Conservation (phyloP, 2,888 invertebrate genomes). For the Erebia epiphron region DNA sequence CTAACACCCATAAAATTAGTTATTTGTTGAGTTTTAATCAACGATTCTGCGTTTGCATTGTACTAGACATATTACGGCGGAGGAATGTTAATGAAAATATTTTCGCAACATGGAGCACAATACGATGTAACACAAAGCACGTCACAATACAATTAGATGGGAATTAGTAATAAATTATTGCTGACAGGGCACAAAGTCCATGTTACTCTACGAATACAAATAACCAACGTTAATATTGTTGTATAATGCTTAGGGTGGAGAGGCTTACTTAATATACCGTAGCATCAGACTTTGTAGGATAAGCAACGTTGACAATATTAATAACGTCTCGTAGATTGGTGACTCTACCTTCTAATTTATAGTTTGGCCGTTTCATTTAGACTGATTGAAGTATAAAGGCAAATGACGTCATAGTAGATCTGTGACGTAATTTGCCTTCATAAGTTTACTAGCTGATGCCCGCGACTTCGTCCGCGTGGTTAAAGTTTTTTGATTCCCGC, state of each 20-base stretch:
- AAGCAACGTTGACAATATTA: conserved; percentile 1
- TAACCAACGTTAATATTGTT: conserved; percentile 6
- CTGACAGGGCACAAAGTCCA: conserved; percentile 65
- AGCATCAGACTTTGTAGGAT: background rate
- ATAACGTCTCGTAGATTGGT: background rate
- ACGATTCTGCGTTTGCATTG: background rate
- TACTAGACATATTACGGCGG: conserved; percentile 1
- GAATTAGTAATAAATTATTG: conserved; percentile 78
- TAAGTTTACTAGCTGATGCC: no score
- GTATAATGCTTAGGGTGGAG: conserved; percentile 7
- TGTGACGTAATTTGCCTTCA: no score
- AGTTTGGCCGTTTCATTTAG: no score
- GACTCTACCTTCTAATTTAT: background rate
- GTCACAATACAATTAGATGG: conserved; percentile 66
- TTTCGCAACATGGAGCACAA: conserved; percentile 25
- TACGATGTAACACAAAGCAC: conserved; percentile 32
- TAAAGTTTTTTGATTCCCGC: no score
- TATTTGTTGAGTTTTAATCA: conserved; percentile 1
- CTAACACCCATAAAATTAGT: background rate
- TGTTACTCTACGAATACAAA: conserved; percentile 36
- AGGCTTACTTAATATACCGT: background rate
- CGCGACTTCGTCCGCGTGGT: no score
- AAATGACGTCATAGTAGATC: no score
- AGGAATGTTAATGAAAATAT: conserved; percentile 23
- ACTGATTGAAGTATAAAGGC: no score